Conservation (phyloP, 2,797 vertebrate species). For the Parotocinclus haroldoi region DNA sequence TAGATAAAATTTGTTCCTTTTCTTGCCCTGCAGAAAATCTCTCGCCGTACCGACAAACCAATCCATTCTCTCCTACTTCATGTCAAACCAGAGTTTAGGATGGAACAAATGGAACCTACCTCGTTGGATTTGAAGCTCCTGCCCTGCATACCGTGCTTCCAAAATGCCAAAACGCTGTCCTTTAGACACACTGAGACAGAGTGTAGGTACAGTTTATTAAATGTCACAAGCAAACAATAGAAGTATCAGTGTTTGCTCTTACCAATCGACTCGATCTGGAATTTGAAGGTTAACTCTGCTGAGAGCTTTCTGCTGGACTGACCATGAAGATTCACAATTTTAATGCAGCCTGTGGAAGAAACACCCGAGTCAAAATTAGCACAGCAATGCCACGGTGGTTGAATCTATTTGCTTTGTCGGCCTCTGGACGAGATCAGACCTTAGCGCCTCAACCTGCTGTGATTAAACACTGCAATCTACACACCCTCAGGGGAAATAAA, state of each 20-base stretch:
- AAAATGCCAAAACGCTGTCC: constrained; percentile 97
- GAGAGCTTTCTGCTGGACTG: constrained; percentile 82
- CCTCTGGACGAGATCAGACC: background rate
- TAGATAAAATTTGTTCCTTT: no score
- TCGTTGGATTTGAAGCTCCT: constrained; percentile 98
- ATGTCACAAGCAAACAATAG: no score
- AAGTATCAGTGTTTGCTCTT: no score
- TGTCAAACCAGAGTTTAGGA: no score
- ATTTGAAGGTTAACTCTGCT: constrained; percentile 83
- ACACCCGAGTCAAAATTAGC: background rate
- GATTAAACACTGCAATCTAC: no score
- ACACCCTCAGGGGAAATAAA: no score
- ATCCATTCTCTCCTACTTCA: no score
- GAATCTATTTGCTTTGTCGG: background rate
- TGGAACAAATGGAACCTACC: no score
- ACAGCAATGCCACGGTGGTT: no score
- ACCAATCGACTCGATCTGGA: constrained; percentile 87
- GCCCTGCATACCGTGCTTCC: constrained; percentile 99
- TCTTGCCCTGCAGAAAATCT: no score
- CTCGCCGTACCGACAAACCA: no score
- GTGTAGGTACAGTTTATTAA: no score
- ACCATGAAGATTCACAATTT: constrained; percentile 86
- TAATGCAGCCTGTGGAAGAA: constrained; percentile 75
- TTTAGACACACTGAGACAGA: constrained; percentile 99
- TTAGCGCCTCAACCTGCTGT: background rate